phyloP scores from a whole-genome alignment of 2,888 invertebrate species.

The Zygothrica quintamaculata region DNA sequence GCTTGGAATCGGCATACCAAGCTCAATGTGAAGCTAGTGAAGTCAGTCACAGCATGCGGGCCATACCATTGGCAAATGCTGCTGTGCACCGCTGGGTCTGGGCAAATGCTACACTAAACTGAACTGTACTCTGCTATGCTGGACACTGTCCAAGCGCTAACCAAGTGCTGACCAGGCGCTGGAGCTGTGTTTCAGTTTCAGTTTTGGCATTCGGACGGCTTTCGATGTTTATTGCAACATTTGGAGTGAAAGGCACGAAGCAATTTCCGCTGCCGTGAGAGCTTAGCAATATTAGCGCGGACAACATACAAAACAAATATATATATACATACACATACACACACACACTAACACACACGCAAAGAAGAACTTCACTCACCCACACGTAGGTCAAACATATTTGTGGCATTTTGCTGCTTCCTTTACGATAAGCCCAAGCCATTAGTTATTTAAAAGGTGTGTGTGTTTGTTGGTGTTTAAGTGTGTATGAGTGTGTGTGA shows the following conservation, averaged over 20 bases:
- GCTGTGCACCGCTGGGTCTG: conserved; percentile 42
- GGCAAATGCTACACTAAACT: neutral
- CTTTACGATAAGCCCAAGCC: conserved; percentile 55
- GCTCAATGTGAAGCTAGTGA: neutral
- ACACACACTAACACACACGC: conserved; percentile 17
- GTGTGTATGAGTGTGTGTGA: conserved; percentile 13
- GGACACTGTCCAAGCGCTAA: conserved; percentile 32
- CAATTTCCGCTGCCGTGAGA: conserved; percentile 76
- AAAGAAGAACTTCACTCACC: conserved; percentile 1
- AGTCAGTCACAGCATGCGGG: conserved; percentile 57
- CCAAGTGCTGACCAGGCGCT: conserved; percentile 6
- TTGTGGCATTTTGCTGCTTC: conserved; percentile 60
- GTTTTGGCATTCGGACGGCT: conserved; percentile 76
- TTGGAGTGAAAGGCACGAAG: conserved; percentile 79
- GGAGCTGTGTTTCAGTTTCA: conserved; percentile 22
- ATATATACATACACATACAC: conserved; percentile 12
- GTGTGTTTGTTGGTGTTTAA: conserved; percentile 6
- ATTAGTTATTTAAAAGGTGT: conserved; percentile 54
- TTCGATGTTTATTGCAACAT: conserved; percentile 78
- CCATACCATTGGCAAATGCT: conserved; percentile 39
- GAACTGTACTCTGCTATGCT: conserved; percentile 31
- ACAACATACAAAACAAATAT: conserved; percentile 40
- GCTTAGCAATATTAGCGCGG: conserved; percentile 74
- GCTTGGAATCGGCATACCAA: conserved; percentile 13
- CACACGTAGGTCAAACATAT: conserved; percentile 48